phyloP scores from a whole-genome alignment of 2,113 vertebrate genomes.

The Pongo pygmaeus region DNA sequence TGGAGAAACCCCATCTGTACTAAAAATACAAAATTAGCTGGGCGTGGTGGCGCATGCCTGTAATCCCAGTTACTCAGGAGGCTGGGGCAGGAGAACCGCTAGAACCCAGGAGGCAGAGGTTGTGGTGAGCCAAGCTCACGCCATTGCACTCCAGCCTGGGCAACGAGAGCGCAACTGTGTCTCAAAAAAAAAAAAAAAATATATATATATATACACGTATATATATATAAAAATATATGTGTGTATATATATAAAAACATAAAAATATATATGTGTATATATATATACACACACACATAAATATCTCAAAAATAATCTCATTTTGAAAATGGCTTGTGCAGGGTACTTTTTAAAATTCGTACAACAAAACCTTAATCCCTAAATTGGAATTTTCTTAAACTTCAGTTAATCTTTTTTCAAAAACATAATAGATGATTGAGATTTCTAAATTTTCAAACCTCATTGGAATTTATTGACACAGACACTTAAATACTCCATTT shows the following conservation, averaged over 20 bases:
- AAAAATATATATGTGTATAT: fast-evolving
- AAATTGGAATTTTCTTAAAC: constrained; percentile 29
- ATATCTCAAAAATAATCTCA: background rate
- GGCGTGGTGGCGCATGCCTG: no score
- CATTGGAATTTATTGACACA: constrained; percentile 59
- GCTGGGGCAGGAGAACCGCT: no score
- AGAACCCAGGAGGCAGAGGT: no score
- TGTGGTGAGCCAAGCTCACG: no score
- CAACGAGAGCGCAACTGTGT: no score
- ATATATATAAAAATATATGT: no score
- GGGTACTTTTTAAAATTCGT: background rate
- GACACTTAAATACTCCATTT: constrained; percentile 64
- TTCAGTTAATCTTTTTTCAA: background rate
- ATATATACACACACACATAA: fast-evolving
- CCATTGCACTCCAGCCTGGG: no score
- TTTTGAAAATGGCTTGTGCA: background rate
- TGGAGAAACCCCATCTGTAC: no score
- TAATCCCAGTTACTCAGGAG: no score
- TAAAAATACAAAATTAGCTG: no score
- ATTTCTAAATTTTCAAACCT: constrained; percentile 26
- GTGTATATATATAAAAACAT: fast-evolving
- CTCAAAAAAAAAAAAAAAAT: no score
- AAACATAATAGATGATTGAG: background rate
- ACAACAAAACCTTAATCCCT: background rate
- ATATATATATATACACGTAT: no score